Percentiles rank a stretch among this genome's conserved stretches.
These are phyloP conservation scores for Caenorhabditis wallacei DNA, from an alignment of 2,888 invertebrate genomes.

Conservation along the genomic window DNA sequence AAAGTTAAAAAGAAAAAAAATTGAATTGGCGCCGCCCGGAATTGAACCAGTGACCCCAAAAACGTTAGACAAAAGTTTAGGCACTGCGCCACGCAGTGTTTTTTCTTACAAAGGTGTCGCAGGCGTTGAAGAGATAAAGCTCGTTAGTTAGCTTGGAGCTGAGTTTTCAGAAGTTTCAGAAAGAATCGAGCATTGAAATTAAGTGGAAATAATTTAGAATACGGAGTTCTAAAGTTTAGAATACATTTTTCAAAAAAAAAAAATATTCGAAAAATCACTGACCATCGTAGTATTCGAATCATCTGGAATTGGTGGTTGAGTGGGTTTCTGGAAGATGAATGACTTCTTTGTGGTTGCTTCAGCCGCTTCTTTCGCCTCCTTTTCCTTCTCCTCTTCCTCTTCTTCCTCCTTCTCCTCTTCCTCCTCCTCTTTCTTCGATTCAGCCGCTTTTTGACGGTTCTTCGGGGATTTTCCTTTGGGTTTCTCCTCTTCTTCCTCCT, in stretches of 20 bases:
- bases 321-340: slow-evolving; percentile 81
- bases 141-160: too few relatives aligned
- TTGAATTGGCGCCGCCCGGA: background rate
- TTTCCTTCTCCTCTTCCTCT: slow-evolving; percentile 55
- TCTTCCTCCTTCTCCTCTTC: slow-evolving; percentile 58
- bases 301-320: slow-evolving; percentile 77
- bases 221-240: too few relatives aligned
- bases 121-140: too few relatives aligned
- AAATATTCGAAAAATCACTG: background rate
- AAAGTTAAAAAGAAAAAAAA: background rate
- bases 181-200: too few relatives aligned
- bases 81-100: too few relatives aligned
- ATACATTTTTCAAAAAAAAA: too few relatives aligned
- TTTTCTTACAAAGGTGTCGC: too few relatives aligned
- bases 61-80: too few relatives aligned
- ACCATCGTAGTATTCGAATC: slow-evolving; percentile 77
- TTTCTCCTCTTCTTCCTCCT: slow-evolving; percentile 60
- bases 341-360: slow-evolving; percentile 68
- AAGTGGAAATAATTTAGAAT: too few relatives aligned
- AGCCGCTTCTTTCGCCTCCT: slow-evolving; percentile 45
- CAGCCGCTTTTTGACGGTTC: slow-evolving; percentile 34
- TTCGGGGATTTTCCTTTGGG: slow-evolving; percentile 49
- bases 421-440: slow-evolving; percentile 64
- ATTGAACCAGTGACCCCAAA: too few relatives aligned
- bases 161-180: too few relatives aligned